Evolutionary conservation across 2,113 vertebrate species (phyloP).

Genomic region (Hippopotamus amphibius): DNA sequence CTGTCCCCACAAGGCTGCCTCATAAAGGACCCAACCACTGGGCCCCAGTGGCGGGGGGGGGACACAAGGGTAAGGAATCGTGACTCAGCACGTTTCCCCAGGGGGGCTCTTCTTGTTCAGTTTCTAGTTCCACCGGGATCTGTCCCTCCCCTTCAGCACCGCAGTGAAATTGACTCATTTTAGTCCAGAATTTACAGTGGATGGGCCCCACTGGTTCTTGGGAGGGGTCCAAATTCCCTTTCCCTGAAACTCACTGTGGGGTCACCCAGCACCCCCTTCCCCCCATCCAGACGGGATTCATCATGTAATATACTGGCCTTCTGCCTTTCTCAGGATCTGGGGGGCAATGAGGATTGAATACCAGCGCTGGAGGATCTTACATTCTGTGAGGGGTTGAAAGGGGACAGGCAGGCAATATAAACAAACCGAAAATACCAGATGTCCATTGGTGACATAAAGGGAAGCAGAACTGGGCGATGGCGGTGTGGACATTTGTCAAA

Average conservation of each 20-base stretch:
- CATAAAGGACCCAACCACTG: constrained; percentile 80
- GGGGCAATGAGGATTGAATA: neutral
- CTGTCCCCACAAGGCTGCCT: constrained; percentile 18
- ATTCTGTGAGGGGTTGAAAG: neutral
- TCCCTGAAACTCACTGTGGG: neutral
- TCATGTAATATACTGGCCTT: neutral
- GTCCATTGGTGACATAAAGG: neutral
- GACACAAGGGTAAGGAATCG: neutral
- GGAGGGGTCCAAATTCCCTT: neutral
- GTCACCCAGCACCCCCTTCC: neutral
- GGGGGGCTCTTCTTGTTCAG: neutral
- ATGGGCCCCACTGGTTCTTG: neutral
- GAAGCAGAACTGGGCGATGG: accelerated
- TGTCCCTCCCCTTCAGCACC: neutral
- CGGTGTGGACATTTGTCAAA: neutral
- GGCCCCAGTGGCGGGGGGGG: neutral
- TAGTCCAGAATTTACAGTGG: neutral
- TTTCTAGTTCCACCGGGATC: neutral
- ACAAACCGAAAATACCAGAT: neutral
- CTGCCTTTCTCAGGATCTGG: neutral
- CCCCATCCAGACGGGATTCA: neutral
- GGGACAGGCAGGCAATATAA: neutral
- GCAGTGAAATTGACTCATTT: neutral
- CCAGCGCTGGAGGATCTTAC: neutral
- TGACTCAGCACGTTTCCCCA: neutral